Base-by-base conservation (phyloP, 2,797 vertebrate species). In the Avahi laniger region DNA sequence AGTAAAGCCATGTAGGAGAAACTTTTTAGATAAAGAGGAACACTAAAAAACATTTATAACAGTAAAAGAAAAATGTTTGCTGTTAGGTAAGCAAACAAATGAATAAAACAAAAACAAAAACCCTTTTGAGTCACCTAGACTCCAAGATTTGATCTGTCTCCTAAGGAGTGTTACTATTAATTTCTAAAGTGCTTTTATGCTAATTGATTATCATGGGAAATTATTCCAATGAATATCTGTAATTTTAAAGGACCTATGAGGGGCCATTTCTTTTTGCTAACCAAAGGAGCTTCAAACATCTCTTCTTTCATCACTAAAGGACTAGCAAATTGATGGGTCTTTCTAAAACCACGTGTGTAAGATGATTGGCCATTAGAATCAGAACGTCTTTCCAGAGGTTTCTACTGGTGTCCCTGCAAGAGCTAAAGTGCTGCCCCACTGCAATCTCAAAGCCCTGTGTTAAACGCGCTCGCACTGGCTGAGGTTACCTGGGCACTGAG, bases 401-500 rank as follows among this genome's bases (percentile, higher is more conserved):
- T 61, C 14, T 81, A n/a, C 59, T 1, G 6, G 12, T 69, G 57
- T 79, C 54, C 43, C 12, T 8, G 35, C 10, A 50, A 69, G 10
- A 67, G 52, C 33, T 35, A 1, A 24, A 30, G 41, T 9, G 14
- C 14, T n/a, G 57, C 63, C 61, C 8, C 22, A 22, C 91, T 24
- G 24, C 28, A 26, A 78, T 59, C 73, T 43, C 54, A 14, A 0
- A 0, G 18, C 26, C 28, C 78, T 0, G 5, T 33, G 35, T 48
- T 54, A 38, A 94, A 84, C 50, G 2, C n/a, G 20, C 17, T 0
- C 13, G 88, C 72, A 35, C 3, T 4, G 2, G 43, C 22, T 28
- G 93, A 1, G 1, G 43, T 98, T 98, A 99, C 99, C 98, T 99
- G 12, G 99, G 99, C 93, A 99, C 99, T 0, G 99, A 98, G 35